Base-by-base conservation (phyloP, 2,797 vertebrate species). In the Pangasius sanitwongsei region DNA sequence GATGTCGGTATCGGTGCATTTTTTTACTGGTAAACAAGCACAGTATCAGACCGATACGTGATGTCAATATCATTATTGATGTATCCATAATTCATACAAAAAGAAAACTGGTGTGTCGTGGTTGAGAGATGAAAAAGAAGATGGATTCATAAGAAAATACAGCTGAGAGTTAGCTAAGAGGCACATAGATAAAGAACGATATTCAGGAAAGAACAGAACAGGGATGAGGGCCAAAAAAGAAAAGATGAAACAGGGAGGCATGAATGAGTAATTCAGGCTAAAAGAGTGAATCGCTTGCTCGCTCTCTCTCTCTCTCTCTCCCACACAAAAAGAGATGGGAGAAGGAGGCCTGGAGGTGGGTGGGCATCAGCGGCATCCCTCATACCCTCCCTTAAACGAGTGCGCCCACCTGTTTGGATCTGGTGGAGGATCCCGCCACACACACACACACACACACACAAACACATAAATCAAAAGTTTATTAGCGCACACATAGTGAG, bases 341-440 rank as follows among this genome's bases (percentile, higher is more conserved):
- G 69, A 92, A 95, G 67, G 85, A 74, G 72, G 78, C 86, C 93
- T 93, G 93, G 94, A 80, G 93, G 93, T 95, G 95, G 91, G 94
- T 95, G 94, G 95, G 94, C 94, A 93, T 85, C 94, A 93, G 91
- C 94, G 96, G 96, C 95, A 96, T 96, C 95, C 95, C 96, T 96
- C 93, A 92, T 94, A 93, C 93, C 93, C 78, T 87, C 82, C 94
- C 93, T 93, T 94, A 94, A 93, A 92, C 93, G 93, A 92, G 91
- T 91, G 93, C 95, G 94, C 95, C 94, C 94, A 96, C 95, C 95
- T 94, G 92, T 91, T 92, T 78, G 90, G 92, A 93, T 92, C 89
- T 94, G 93, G 94, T 87, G 87, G 94, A 95, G 94, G 94, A 94
- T 94, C 94, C 95, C 94, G 87, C 92, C 83, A 59, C 44, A 81